These are phyloP conservation scores for Sebastes schlegelii DNA, from an alignment of 2,113 vertebrate genomes.

Conservation along the genomic window DNA sequence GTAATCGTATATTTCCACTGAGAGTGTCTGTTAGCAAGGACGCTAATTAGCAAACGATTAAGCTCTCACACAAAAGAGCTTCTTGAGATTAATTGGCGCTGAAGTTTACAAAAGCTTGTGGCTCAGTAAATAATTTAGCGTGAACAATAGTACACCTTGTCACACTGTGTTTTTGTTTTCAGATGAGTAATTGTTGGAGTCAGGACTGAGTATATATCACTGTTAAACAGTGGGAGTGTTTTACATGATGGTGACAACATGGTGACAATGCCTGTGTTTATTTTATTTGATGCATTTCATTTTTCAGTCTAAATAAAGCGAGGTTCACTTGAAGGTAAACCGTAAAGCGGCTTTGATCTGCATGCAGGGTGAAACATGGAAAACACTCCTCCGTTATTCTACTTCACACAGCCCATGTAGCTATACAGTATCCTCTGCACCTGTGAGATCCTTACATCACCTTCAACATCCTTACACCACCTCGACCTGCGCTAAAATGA, in stretches of 20 bases:
- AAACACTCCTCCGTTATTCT: background rate
- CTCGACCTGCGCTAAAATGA: background rate
- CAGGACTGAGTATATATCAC: constrained; percentile 2
- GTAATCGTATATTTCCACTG: constrained; percentile 79
- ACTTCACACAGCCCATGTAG: background rate
- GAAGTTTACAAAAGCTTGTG: constrained; percentile 75
- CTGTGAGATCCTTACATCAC: constrained; percentile 9
- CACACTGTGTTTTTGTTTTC: constrained; percentile 37
- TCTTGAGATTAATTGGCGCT: constrained; percentile 77
- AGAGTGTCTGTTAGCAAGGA: constrained; percentile 75
- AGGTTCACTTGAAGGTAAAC: background rate
- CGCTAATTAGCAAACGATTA: constrained; percentile 78
- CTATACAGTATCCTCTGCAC: background rate
- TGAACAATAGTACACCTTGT: constrained; percentile 70
- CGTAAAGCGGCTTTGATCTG: background rate
- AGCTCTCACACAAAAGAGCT: constrained; percentile 74
- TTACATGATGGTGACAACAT: background rate
- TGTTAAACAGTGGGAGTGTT: constrained; percentile 6
- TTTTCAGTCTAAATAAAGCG: background rate
- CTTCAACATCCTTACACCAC: background rate
- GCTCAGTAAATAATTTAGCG: constrained; percentile 70
- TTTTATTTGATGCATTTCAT: background rate
- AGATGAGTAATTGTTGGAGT: constrained; percentile 34
- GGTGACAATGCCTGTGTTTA: background rate
- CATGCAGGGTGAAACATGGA: background rate